These are phyloP conservation scores for Setophaga petechia DNA, from an alignment of 2,113 vertebrate genomes.

Conservation along the genomic window DNA sequence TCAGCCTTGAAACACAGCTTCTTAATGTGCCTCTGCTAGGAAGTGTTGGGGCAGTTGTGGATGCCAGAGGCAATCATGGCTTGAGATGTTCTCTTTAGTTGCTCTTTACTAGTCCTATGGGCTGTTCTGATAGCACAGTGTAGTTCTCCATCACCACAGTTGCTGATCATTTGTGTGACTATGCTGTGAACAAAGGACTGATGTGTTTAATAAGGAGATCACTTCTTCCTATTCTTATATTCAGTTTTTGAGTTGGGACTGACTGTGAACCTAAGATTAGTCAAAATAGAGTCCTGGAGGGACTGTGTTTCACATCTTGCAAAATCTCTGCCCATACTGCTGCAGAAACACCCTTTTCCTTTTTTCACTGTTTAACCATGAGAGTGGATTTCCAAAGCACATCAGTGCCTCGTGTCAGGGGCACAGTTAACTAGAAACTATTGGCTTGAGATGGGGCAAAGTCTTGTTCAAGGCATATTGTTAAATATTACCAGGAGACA, in stretches of 20 bases:
- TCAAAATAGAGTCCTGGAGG: not conserved
- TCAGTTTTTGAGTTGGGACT: not conserved
- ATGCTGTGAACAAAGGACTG: not conserved
- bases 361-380: not conserved
- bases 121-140: not conserved
- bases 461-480: not conserved
- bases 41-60: not conserved
- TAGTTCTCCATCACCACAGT: not conserved
- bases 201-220: not conserved
- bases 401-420: not conserved
- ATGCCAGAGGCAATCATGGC: not conserved
- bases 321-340: not conserved
- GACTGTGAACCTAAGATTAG: not conserved
- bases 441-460: not conserved
- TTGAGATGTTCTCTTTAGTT: not conserved
- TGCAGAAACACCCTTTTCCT: not conserved
- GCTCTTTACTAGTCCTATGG: not conserved
- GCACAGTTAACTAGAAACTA: not conserved
- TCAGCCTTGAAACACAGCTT: rapidly evolving
- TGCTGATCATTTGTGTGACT: not conserved
- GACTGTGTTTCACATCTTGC: not conserved
- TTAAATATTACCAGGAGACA: not conserved
- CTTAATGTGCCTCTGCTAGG: not conserved
- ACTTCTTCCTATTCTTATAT: not conserved
- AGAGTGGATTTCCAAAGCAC: not conserved